Conservation (phyloP, 2,113 vertebrate species). For the rat (Rattus norvegicus) region DNA sequence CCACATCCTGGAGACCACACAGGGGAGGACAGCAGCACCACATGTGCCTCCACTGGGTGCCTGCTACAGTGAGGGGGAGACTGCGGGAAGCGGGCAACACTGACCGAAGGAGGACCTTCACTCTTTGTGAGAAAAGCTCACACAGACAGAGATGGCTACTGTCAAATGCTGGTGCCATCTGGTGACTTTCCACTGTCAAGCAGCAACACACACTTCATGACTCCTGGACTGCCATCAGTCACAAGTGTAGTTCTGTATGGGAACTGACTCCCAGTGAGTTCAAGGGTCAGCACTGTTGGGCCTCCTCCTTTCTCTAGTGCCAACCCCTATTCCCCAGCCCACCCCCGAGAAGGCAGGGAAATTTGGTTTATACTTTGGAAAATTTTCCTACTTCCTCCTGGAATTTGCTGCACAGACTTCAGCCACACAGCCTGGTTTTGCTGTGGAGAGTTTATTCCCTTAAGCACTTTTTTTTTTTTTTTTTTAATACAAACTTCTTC, state of each 20-base stretch:
- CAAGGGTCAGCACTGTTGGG: not conserved
- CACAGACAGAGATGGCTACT: not conserved
- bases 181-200: not conserved
- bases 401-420: not conserved
- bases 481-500: not conserved
- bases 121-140: not conserved
- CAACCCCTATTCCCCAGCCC: not conserved
- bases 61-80: too few relatives aligned
- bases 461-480: not conserved
- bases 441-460: not conserved
- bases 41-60: not conserved
- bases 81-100: not conserved
- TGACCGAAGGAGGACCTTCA: not conserved
- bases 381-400: not conserved
- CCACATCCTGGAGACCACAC: too few relatives aligned
- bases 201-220: not conserved
- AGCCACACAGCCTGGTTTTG: not conserved
- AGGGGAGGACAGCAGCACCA: not conserved
- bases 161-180: not conserved
- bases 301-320: not conserved
- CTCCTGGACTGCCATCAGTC: not conserved
- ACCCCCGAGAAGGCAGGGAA: not conserved
- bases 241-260: not conserved
- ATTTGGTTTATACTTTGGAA: not conserved
- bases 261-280: not conserved